Base-by-base conservation (phyloP, 2,888 invertebrate species). In the Dorcus parallelipipedus region DNA sequence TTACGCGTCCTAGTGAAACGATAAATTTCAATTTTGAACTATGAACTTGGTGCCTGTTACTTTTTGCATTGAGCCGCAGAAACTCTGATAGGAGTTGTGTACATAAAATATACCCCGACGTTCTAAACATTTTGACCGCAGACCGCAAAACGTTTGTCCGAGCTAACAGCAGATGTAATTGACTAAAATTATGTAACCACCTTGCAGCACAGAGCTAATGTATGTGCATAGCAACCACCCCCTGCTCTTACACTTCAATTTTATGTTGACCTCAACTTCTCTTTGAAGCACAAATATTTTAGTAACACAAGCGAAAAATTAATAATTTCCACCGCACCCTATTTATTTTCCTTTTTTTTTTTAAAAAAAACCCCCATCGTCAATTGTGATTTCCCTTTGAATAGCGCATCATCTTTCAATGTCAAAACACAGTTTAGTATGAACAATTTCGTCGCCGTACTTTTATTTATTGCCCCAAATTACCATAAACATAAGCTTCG, bases 171-270 rank as follows among this genome's bases (percentile, higher is more conserved):
- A 62, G 66, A 61, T 68, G 68, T 68, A 68, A 68, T 67, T 68
- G 68, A 67, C 68, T 68, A 59, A 66, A 68, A 68, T 68, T 68
- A 68, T 67, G 66, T 62, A 66, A 64, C 68, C 65, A 58, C 62
- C 53, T 58, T 58, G 56, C 52, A 54, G 51, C 56, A 58, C 55
- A 53, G 14, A 14, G 49, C 59, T 58, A 58, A 63, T 56, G 56
- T 59, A 53, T 58, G 48, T 63, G 33, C 10, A 47, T 43, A 39
- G 26, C 26, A 33, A 33, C 26, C 26, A 33, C 40, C 20, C 38
- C 41, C 38, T 39, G 23, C 39, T 33, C 14, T 42, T 39, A 41
- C 40, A 52, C 10, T 52, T 52, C 39, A 52, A 14, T 42, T 33
- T 33, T 7, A 33, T 33, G 5, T 33, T 6, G 6, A 1, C 26